Percentiles rank a stretch among this genome's conserved stretches.
These are phyloP conservation scores for Sepioteuthis lessoniana DNA, from an alignment of 2,888 invertebrate genomes.

Conservation along the genomic window DNA sequence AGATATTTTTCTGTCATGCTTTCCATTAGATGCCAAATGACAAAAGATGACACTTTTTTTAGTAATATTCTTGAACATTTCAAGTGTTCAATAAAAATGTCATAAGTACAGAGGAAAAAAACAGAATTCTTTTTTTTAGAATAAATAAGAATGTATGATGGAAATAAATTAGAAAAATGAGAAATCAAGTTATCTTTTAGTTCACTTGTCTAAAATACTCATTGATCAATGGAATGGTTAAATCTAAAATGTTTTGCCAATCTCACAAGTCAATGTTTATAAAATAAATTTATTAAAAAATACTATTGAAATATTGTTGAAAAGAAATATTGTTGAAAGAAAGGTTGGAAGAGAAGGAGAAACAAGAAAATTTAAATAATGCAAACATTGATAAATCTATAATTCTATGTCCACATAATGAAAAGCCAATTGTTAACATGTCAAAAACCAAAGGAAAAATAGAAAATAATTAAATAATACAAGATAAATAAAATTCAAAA, in stretches of 20 bases:
- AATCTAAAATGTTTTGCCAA: neutral
- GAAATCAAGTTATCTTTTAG: neutral
- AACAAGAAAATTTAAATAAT: conserved; percentile 19
- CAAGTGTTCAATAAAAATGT: conserved; percentile 4
- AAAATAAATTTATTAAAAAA: neutral
- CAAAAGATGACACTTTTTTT: neutral
- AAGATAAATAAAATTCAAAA: neutral
- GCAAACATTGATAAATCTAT: conserved; percentile 38
- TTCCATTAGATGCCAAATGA: conserved; percentile 12
- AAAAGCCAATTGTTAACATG: neutral
- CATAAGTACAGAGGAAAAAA: neutral
- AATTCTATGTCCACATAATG: conserved; percentile 25
- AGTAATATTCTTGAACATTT: neutral
- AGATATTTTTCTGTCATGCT: neutral
- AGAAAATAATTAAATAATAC: neutral
- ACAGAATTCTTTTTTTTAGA: neutral
- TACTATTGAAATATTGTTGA: neutral
- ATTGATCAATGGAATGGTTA: neutral
- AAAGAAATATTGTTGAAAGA: neutral
- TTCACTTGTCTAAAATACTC: conserved; percentile 39
- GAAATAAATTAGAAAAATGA: neutral
- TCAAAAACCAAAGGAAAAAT: neutral
- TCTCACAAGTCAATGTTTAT: neutral
- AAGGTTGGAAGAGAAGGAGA: neutral
- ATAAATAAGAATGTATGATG: neutral